A percentile compares a stretch with the other conserved stretches of the same genome.
phyloP scores from a whole-genome alignment of 2,888 invertebrate species.

The Beris morrisii region DNA sequence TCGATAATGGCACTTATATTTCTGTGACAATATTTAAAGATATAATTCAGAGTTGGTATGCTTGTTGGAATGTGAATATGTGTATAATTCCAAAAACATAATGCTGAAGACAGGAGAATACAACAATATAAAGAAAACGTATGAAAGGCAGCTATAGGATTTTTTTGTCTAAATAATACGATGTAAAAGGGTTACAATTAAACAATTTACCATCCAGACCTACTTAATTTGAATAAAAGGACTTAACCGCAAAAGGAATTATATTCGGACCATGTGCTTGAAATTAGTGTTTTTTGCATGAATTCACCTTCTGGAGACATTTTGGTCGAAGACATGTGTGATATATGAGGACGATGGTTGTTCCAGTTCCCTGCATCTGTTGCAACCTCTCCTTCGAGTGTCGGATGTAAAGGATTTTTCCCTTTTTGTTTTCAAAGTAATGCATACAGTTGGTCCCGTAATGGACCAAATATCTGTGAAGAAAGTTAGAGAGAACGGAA shows the following conservation, averaged over 20 bases:
- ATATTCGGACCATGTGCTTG: conserved; percentile 37
- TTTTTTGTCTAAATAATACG: no score
- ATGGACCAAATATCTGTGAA: no score
- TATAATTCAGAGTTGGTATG: no score
- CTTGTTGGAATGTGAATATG: no score
- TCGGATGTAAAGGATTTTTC: conserved; percentile 26
- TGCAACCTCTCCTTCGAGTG: conserved; percentile 30
- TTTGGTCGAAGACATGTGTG: conserved; percentile 30
- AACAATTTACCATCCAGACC: conserved; percentile 12
- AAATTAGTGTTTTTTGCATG: conserved; percentile 37
- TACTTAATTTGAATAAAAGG: conserved; percentile 40
- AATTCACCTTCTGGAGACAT: conserved; percentile 32
- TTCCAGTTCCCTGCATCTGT: conserved; percentile 35
- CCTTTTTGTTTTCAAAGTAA: not conserved
- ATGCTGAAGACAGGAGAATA: no score
- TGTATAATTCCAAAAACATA: no score
- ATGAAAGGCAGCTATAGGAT: no score
- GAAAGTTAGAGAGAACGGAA: no score
- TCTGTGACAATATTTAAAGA: no score
- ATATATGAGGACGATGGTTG: conserved; percentile 23
- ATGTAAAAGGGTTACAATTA: conserved; percentile 18
- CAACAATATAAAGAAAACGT: no score
- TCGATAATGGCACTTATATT: no score
- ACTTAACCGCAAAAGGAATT: conserved; percentile 38
- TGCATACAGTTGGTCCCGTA: no score